These are phyloP conservation scores for Antigone vipio DNA, from an alignment of 2,113 vertebrate species.

Conservation along the genomic window DNA sequence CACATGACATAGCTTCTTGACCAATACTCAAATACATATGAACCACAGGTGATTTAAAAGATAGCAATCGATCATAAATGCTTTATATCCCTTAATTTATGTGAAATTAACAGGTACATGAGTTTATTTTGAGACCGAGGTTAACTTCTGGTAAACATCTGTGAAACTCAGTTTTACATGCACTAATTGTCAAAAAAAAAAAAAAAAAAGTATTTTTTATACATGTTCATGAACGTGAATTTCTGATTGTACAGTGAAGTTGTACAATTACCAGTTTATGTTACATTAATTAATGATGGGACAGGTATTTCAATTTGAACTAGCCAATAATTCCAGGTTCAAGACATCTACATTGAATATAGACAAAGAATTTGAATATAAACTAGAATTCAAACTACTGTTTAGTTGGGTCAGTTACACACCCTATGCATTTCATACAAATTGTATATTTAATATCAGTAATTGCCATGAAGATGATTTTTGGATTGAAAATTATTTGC, in stretches of 20 bases:
- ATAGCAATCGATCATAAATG: accelerated
- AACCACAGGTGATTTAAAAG: background rate
- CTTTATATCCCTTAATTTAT: background rate
- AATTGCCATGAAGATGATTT: slow-evolving; percentile 3
- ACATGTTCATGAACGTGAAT: background rate
- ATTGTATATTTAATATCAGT: background rate
- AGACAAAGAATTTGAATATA: background rate
- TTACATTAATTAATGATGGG: background rate
- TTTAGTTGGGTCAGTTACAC: background rate
- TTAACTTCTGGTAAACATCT: background rate
- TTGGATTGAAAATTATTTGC: slow-evolving; percentile 28
- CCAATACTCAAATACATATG: background rate
- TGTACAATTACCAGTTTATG: background rate
- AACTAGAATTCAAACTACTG: background rate
- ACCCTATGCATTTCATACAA: background rate
- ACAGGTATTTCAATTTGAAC: background rate
- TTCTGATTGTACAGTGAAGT: background rate
- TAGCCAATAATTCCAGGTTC: background rate
- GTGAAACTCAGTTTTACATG: background rate
- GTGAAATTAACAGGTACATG: background rate
- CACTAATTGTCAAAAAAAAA: background rate
- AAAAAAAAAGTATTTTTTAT: background rate
- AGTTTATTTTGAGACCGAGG: background rate
- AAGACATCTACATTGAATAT: background rate
- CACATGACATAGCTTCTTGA: background rate